Percentiles rank a stretch among this genome's conserved stretches.
Evolutionary conservation across 2,797 vertebrate genomes (phyloP).

Genomic region (Parauchenoglanis ngamensis): DNA sequence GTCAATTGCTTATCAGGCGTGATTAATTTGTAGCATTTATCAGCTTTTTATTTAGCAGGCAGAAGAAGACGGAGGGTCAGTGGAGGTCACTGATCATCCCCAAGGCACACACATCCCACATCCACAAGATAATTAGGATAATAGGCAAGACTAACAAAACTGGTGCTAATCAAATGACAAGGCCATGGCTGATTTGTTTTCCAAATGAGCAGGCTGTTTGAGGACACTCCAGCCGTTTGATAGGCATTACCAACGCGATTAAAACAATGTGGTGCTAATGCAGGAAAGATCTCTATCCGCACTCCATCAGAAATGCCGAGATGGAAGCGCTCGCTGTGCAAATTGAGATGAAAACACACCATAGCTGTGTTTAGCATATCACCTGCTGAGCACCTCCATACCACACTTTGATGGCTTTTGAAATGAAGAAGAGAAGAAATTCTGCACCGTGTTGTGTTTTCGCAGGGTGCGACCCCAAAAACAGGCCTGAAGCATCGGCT

Average conservation of each 20-base stretch:
- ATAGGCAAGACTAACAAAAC: slow-evolving; percentile 71
- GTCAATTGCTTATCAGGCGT: slow-evolving; percentile 25
- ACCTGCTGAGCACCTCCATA: slow-evolving; percentile 46
- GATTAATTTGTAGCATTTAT: slow-evolving; percentile 39
- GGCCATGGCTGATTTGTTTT: slow-evolving; percentile 73
- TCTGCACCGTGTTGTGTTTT: slow-evolving; percentile 31
- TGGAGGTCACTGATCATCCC: slow-evolving; percentile 51
- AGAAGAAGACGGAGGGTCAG: slow-evolving; percentile 35
- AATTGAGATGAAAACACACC: slow-evolving; percentile 47
- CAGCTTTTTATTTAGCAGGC: slow-evolving; percentile 36
- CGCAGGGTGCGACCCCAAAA: slow-evolving; percentile 53
- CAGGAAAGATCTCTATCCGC: slow-evolving; percentile 55
- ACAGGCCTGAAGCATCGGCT: slow-evolving; percentile 38
- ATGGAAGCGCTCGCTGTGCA: slow-evolving; percentile 26
- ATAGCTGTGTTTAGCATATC: slow-evolving; percentile 46
- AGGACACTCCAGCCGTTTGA: slow-evolving; percentile 69
- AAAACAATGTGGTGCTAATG: slow-evolving; percentile 68
- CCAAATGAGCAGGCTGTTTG: slow-evolving; percentile 70
- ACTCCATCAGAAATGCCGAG: slow-evolving; percentile 54
- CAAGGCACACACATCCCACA: slow-evolving; percentile 29
- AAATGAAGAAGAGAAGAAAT: slow-evolving; percentile 35
- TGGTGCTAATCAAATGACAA: slow-evolving; percentile 72
- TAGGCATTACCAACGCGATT: slow-evolving; percentile 77
- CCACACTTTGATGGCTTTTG: slow-evolving; percentile 38
- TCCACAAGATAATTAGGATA: slow-evolving; percentile 68